Evolutionary conservation across 2,888 invertebrate species (phyloP), one percentile per base, ranked within the genome.

Genomic region (Epsilonema sp.): DNA sequence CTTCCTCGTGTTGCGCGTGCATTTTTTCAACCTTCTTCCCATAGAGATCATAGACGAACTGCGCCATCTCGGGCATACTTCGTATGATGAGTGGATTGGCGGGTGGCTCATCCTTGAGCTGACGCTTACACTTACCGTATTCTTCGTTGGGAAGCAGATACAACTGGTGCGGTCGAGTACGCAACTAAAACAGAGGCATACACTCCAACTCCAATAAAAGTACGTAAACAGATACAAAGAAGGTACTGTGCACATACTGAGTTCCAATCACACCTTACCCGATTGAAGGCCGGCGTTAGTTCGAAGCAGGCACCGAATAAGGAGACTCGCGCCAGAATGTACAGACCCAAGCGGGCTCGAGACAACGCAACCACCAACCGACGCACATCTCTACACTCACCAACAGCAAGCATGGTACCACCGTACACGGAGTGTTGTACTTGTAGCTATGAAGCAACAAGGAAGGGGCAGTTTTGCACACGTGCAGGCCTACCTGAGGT

Each of bases 281-380:
- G 78, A 65, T 82, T 80, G 65, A 99, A 94, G 0, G 90, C 87
- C 4, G 90, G 89, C 37, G 85, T 84, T 26, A 99, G 72, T 67
- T 99, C 97, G 61, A 85, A 86, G 67, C 97, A 99, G 70, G 92
- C 90, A 62, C 82, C 77, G 71, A 97, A 99, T 42, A 97, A 74
- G 2, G 80, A 75, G 1, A 84, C 84, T 44, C 94, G 72, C 0
- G 86, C 94, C 69, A 99, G 90, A 26, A 97, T 78, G 65, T 94
- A 97, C 0, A 99, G 74, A 0, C 97, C 97, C 22, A 99, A 77
- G 13, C 97, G 74, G 0, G 97, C 94, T 59, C 97, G 77, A 46
- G 94, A 97, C 77, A 97, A 85, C 2, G 97, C 97, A 2, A 99
- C 97, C 39, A 99, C 82, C 52, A 97, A 75, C 62, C 97, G 80